phyloP scores from a whole-genome alignment of 2,113 vertebrate genomes.

The Nothocercus julius region DNA sequence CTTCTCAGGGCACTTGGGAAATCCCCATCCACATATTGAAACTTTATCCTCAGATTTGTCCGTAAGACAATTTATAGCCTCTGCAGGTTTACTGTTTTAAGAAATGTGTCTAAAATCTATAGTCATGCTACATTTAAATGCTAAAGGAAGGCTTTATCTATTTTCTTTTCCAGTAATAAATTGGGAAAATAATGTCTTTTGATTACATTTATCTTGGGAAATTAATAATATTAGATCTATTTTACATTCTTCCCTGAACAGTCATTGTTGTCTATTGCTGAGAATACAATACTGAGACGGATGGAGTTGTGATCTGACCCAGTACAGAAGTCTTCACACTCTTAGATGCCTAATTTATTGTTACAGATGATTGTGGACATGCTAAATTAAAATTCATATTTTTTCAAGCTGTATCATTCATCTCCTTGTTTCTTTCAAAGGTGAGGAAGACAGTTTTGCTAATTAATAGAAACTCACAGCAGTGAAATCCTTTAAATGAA shows the following conservation, averaged over 20 bases:
- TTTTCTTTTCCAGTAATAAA: not conserved
- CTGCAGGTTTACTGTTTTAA: not conserved
- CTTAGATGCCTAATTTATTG: not conserved
- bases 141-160: not conserved
- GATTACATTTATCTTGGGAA: not conserved
- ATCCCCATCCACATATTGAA: not conserved
- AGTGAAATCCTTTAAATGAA: not conserved
- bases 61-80: not conserved
- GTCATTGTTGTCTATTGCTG: not conserved
- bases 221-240: fast-evolving
- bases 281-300: not conserved
- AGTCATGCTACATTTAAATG: not conserved
- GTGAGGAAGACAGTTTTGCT: not conserved
- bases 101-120: not conserved
- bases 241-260: not conserved
- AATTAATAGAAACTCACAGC: not conserved
- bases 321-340: not conserved
- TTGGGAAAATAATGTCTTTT: not conserved
- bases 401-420: not conserved
- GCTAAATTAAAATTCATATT: not conserved
- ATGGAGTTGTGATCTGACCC: not conserved
- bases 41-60: not conserved
- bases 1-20: not conserved
- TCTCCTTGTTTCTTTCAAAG: not conserved
- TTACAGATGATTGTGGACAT: not conserved